Base-by-base conservation (phyloP, 92 coral and sea anemone species). In the Porites lobata region DNA sequence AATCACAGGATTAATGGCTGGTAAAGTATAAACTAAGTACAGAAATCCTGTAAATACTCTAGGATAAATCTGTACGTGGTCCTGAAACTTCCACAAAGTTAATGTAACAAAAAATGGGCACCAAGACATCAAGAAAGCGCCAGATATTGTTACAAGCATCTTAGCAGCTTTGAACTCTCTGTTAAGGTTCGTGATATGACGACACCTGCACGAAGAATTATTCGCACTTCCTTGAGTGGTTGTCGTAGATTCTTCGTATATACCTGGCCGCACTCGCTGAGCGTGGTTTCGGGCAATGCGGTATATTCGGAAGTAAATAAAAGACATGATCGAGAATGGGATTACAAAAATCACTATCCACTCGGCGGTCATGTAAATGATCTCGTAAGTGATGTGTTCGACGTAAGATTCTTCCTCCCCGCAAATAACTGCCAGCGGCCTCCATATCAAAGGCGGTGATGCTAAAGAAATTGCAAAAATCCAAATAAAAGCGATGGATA, bases 101-200 rank as follows among this genome's bases (percentile, higher is more conserved):
- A 90, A 32, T 1, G 89, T 83, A 63, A 90, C 81, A 47, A 86
- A 90, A 56, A 90, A 86, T 6, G 93, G 93, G 29, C 75, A 86
- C 93, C 93, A 90, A 67, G 87, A 65, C 1, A 90, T 18, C 3
- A 90, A 75, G 63, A 90, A 90, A 66, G 89, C 80, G 8, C 93
- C 90, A 51, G 90, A 84, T 32, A 90, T 74, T 50, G 90, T 90
- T 26, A 90, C 85, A 7, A 90, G 72, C 93, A 86, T 90, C 74
- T 90, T 86, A 1, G 93, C 93, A 8, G 93, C 93, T 32, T 90
- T 90, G 9, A 85, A 70, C 58, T 90, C 87, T 14, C 89, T 79
- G 52, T 29, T 90, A 14, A 90, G 47, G 74, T 74, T 79, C 19
- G 76, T 32, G 64, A 86, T 73, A 19, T 76, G 51, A 18, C 22